phyloP scores from a whole-genome alignment of 30 jellyfish, hydroid and myxozoan genomes.

The Cassiopea andromeda region DNA sequence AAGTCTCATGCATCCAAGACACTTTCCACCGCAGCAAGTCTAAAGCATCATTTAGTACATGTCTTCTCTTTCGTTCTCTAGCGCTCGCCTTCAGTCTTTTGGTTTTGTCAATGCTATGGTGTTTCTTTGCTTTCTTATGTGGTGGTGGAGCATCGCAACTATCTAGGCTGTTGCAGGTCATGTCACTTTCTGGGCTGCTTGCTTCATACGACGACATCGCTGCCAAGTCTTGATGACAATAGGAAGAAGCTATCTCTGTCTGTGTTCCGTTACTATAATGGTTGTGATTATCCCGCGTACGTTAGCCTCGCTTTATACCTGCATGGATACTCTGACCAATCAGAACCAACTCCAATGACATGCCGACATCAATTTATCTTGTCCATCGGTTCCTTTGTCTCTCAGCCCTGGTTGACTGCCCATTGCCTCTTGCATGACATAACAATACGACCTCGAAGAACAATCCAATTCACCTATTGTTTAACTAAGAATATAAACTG shows the following conservation, averaged over 20 bases:
- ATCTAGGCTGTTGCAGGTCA: conserved; percentile 46
- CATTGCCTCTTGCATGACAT: conserved; percentile 8
- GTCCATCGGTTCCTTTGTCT: conserved; percentile 21
- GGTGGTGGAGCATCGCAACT: conserved; percentile 31
- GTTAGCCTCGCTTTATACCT: neutral
- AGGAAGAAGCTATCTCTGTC: neutral
- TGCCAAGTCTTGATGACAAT: neutral
- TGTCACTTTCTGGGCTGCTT: conserved; percentile 75
- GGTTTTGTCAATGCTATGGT: conserved; percentile 48
- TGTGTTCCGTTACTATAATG: neutral
- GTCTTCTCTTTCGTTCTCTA: conserved; percentile 92
- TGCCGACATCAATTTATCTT: neutral
- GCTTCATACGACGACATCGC: conserved; percentile 46
- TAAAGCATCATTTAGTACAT: conserved; percentile 90
- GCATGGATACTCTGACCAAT: conserved; percentile 11
- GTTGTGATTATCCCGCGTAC: neutral
- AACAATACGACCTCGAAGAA: conserved; percentile 16
- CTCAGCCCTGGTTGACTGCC: neutral
- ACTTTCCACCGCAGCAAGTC: conserved; percentile 83
- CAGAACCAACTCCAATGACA: neutral
- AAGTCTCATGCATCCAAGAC: conserved; percentile 71
- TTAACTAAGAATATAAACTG: conserved; percentile 20
- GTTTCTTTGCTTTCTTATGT: neutral
- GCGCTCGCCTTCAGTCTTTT: conserved; percentile 97
- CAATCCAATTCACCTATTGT: conserved; percentile 35